Percentiles rank a stretch among this genome's conserved stretches.
phyloP scores from a whole-genome alignment of 2,797 vertebrate genomes.

The Allobates femoralis region DNA sequence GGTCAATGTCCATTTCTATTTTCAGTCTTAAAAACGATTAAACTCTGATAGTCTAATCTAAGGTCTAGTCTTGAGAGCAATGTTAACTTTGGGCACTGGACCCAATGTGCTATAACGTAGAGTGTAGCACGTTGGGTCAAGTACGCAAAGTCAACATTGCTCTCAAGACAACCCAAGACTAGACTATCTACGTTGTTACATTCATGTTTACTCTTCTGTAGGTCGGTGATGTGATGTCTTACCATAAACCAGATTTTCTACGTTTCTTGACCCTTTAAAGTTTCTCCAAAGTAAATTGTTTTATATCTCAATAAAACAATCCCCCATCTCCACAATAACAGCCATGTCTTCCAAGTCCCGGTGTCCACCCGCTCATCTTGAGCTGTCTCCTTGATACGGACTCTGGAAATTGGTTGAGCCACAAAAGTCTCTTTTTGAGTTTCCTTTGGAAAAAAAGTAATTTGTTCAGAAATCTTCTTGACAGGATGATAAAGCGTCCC shows the following conservation, averaged over 20 bases:
- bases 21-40: too few relatives aligned
- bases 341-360: background rate
- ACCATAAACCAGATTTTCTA: background rate
- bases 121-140: too few relatives aligned
- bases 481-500: conserved; percentile 91
- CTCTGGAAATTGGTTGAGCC: conserved; percentile 74
- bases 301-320: background rate
- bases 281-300: background rate
- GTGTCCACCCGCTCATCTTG: background rate
- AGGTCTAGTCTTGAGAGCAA: too few relatives aligned
- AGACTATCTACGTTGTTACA: too few relatives aligned
- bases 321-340: background rate
- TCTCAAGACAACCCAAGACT: too few relatives aligned
- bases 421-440: conserved; percentile 79
- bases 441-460: conserved; percentile 85
- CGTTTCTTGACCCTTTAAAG: background rate
- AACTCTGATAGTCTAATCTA: too few relatives aligned
- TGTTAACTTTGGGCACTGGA: too few relatives aligned
- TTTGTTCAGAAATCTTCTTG: conserved; percentile 88
- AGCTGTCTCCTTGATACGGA: conserved; percentile 55
- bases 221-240: background rate
- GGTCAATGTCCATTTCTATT: too few relatives aligned
- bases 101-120: too few relatives aligned
- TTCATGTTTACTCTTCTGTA: background rate
- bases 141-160: too few relatives aligned